Conservation (phyloP, 2,888 invertebrate genomes). For the Hipparchia semele region DNA sequence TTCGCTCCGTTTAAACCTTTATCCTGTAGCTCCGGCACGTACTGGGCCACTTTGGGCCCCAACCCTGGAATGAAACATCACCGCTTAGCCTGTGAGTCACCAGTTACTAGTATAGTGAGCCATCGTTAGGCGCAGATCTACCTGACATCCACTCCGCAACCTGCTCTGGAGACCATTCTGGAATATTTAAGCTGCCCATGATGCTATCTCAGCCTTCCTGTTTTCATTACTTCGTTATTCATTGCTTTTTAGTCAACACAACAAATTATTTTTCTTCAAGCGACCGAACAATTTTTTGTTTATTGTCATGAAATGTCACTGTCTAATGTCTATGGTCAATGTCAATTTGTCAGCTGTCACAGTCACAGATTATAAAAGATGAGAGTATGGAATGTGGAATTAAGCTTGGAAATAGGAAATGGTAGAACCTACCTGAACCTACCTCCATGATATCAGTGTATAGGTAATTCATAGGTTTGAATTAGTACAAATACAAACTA, state of each 20-base stretch:
- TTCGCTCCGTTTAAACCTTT: conserved; percentile 92
- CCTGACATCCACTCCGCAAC: conserved; percentile 96
- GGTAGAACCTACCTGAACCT: no score
- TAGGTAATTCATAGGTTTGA: no score
- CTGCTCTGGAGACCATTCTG: conserved; percentile 95
- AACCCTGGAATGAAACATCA: conserved; percentile 82
- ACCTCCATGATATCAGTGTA: no score
- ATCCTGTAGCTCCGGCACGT: conserved; percentile 90
- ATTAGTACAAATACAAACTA: neutral
- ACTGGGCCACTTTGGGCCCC: conserved; percentile 90
- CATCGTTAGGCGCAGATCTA: conserved; percentile 54
- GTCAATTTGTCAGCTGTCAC: neutral
- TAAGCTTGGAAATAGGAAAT: no score
- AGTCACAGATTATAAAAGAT: neutral
- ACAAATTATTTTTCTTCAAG: conserved; percentile 29
- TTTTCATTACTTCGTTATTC: conserved; percentile 27
- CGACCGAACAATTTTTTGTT: conserved; percentile 29
- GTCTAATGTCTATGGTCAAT: neutral
- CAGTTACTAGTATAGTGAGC: conserved; percentile 11
- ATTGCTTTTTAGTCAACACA: conserved; percentile 34
- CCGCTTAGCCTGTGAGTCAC: conserved; percentile 44
- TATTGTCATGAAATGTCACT: conserved; percentile 34
- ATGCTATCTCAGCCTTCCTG: conserved; percentile 34
- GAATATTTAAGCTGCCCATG: conserved; percentile 84
- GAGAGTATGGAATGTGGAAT: no score